These are phyloP conservation scores for Rapana venosa DNA, from an alignment of 2,888 invertebrate species.

Conservation along the genomic window DNA sequence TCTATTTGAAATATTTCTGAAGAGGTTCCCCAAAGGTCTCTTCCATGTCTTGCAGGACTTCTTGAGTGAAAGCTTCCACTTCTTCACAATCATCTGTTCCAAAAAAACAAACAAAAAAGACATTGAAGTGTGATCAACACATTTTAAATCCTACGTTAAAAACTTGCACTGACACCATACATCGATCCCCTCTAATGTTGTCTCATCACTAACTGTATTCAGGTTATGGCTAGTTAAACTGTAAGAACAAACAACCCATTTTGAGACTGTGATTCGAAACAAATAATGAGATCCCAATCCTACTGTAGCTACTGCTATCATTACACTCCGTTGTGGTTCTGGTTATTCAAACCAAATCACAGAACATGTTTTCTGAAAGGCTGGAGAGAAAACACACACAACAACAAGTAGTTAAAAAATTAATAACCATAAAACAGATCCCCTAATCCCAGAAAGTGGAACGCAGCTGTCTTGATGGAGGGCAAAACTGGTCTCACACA, in stretches of 20 bases:
- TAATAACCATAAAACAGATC: no score
- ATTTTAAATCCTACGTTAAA: background rate
- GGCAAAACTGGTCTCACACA: no score
- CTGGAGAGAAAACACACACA: no score
- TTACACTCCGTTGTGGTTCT: no score
- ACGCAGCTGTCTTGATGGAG: no score
- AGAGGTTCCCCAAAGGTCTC: conserved; percentile 92
- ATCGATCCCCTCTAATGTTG: background rate
- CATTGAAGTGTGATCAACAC: background rate
- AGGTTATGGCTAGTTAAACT: no score
- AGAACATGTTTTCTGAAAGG: no score
- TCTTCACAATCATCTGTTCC: conserved; percentile 80
- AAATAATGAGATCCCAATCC: background rate
- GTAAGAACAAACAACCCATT: no score
- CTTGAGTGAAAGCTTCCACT: conserved; percentile 89
- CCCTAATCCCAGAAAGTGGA: no score
- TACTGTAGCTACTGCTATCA: background rate
- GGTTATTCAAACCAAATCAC: no score
- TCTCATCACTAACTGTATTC: no score
- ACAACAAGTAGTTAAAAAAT: no score
- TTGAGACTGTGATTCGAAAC: background rate
- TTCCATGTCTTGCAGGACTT: conserved; percentile 90
- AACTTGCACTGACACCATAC: background rate
- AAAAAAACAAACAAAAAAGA: background rate
- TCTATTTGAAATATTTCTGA: conserved; percentile 81